These are phyloP conservation scores for Cerceris ruficornis DNA, from an alignment of 2,888 invertebrate genomes.

Conservation along the genomic window DNA sequence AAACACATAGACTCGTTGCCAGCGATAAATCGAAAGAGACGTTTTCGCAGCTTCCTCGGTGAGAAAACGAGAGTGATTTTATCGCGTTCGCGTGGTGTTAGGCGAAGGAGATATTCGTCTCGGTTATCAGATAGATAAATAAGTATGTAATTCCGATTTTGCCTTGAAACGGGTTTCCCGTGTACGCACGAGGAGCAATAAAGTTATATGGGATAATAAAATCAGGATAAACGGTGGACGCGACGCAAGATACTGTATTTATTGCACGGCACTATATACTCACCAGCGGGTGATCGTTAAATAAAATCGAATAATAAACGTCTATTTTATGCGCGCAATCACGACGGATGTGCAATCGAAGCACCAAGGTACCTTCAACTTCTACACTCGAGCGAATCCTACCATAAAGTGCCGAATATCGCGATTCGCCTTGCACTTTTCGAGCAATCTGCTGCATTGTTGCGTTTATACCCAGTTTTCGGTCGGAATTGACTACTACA, in stretches of 20 bases:
- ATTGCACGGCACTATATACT: not conserved
- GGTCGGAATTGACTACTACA: no score
- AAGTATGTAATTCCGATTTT: constrained; percentile 2
- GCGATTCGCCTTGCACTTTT: no score
- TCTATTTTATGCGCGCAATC: not conserved
- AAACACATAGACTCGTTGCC: no score
- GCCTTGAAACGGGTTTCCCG: constrained; percentile 5
- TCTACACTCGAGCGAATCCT: not conserved
- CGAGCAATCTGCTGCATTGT: no score
- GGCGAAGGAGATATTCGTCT: constrained; percentile 4
- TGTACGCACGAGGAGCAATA: constrained; percentile 3
- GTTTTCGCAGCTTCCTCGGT: not conserved
- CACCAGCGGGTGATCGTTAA: not conserved
- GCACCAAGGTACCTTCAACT: not conserved
- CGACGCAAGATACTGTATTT: not conserved
- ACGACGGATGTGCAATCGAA: not conserved
- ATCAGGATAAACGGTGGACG: not conserved
- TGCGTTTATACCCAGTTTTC: no score
- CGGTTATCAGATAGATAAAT: constrained; percentile 16
- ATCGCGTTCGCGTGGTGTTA: not conserved
- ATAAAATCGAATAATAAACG: constrained; percentile 8
- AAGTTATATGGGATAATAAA: constrained; percentile 31
- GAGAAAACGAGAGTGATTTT: constrained; percentile 1
- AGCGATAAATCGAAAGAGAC: no score
- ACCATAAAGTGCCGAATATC: no score